Base-by-base conservation (phyloP, 2,113 vertebrate genomes). In the Microtus richardsoni region DNA sequence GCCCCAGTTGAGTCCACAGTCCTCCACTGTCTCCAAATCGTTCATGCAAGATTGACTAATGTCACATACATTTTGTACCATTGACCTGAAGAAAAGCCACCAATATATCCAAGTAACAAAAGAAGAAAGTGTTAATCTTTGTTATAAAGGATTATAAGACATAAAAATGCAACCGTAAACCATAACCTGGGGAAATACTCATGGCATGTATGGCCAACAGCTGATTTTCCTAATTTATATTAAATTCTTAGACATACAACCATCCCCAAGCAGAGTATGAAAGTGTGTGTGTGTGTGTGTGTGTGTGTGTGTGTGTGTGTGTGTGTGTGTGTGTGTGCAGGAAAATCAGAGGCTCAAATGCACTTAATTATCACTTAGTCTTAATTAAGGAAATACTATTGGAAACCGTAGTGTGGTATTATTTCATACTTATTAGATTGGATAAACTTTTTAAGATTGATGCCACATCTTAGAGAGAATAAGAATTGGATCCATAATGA, bases 211-310 rank as follows among this genome's bases (percentile, higher is more conserved):
- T 47, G 36, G 66, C 16, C 36, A 94, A 78, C 30, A 24, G 13
- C 4, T 89, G 49, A 87, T 92, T 44, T 93, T 95, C 84, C 83
- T 80, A 68, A 91, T 92, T 95, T 85, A 89, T n/a, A 39, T 39
- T 60, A 3, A 78, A 2, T 68, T 91, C 73, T 91, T 93, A 71
- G 22, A 68, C 30, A 60, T 77, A 82, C 52, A 39, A 41, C 60
- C 44, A 44, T 68, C 5, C 30, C 41, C 36, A 71, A 82, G 85
- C 22, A 7, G 10, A 13, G 87, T 36, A 41, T 49, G 16, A 52
- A 36, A 36, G 11, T 74, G n/a, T 74, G 39, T 44, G 39, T 74
- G 36, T 75, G 44, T 30, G 75, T 66, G 82, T 52, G 13, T 16
- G 52, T 16, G 52, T 41, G n/a, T 41, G 39, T 52, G 13, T 16